phyloP scores from a whole-genome alignment of 2,888 invertebrate genomes.

The Meta bourneti region DNA sequence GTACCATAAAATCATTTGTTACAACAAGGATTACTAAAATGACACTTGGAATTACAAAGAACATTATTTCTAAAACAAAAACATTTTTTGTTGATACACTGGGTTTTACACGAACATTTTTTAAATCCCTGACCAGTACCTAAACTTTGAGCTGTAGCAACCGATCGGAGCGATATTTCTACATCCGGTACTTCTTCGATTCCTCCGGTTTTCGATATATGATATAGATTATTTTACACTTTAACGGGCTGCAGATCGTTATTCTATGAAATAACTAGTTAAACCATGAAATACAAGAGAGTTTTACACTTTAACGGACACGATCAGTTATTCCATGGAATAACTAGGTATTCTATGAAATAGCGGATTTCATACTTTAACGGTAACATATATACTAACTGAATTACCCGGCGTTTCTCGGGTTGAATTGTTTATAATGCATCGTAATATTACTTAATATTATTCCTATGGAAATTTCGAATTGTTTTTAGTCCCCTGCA shows the following conservation, averaged over 20 bases:
- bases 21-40: conserved; percentile 34
- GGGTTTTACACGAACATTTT: conserved; percentile 68
- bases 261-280: too few relatives aligned
- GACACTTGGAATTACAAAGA: neutral
- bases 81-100: conserved; percentile 67
- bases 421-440: too few relatives aligned
- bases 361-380: too few relatives aligned
- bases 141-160: conserved; percentile 73
- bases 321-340: conserved; percentile 65
- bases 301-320: conserved; percentile 68
- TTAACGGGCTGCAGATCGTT: too few relatives aligned
- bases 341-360: conserved; percentile 51
- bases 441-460: too few relatives aligned
- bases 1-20: conserved; percentile 67
- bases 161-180: conserved; percentile 66
- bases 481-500: too few relatives aligned
- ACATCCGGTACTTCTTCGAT: conserved; percentile 71
- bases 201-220: too few relatives aligned
- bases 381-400: too few relatives aligned
- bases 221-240: too few relatives aligned
- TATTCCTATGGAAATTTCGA: too few relatives aligned
- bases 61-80: conserved; percentile 26
- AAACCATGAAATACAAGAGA: neutral
- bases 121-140: conserved; percentile 67
- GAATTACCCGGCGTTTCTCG: too few relatives aligned